Evolutionary conservation across 2,113 vertebrate genomes (phyloP), one percentile per base, ranked within the genome.

Genomic region (Sitta europaea): DNA sequence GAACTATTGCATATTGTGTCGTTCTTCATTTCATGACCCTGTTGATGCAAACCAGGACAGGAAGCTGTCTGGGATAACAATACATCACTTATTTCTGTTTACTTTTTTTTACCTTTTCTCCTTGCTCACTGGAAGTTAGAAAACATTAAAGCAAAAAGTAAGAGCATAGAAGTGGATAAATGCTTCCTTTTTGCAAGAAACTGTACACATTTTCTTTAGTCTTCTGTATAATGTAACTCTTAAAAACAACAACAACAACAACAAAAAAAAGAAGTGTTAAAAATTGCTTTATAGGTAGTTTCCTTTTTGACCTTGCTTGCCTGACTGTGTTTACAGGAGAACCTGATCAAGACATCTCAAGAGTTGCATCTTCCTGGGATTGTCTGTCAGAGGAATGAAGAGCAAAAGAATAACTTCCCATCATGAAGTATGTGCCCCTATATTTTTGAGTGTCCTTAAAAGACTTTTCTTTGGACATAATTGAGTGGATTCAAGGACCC

Each of bases 1-100:
- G 59, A 62, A 58, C 78, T 76, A 22, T 66, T 88, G 58, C 71
- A 18, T 94, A 22, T 92, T 82, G 83, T 86, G 67, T 82, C 63
- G 11, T 96, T 94, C 79, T 88, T 96, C 85, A 80, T 95, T 86
- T 81, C 79, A 65, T 90, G 96, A 71, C 86, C 81, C 36, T 76
- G 33, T 59, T 96, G 92, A 97, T 94, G 82, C 47, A 93, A 95
- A 96, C 75, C 93, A 96, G 96, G 82, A 84, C 93, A 96, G 94
- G 96, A 97, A 96, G 36, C 82, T 91, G 77, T 48, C 90, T 93
- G 75, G 40, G 72, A 74, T 80, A 68, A 55, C 0, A 0, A 92
- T 88, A 90, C 78, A 90, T 93, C n/a, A 53, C 50, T 90, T 91
- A 18, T 76, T 74, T 74, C 21, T 75, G 22, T 35, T 63, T 57